phyloP scores from a whole-genome alignment of 2,113 vertebrate species.

The Raja brachyura region DNA sequence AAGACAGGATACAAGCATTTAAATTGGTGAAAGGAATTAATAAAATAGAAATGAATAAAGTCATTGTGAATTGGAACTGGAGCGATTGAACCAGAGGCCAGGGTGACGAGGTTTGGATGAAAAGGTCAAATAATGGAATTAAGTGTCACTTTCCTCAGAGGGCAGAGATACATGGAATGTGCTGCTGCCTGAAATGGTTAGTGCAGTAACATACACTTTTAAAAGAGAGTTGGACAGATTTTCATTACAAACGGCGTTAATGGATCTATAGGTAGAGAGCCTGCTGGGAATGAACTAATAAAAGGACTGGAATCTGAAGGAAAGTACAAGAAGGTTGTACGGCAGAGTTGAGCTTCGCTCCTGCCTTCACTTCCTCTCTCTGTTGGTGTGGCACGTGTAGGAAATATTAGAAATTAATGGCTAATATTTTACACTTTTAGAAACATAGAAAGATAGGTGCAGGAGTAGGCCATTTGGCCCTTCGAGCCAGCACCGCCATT shows the following conservation, averaged over 20 bases:
- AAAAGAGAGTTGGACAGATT: slow-evolving; percentile 20
- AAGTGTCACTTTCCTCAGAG: slow-evolving; percentile 7
- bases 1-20: slow-evolving; percentile 24
- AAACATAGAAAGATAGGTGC: no score
- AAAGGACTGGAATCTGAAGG: slow-evolving; percentile 8
- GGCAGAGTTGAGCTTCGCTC: not conserved
- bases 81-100: not conserved
- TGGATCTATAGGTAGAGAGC: not conserved
- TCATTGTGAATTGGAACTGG: not conserved
- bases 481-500: no score
- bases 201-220: not conserved
- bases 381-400: not conserved
- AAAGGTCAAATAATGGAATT: slow-evolving; percentile 31
- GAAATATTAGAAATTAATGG: not conserved
- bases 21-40: slow-evolving; percentile 27
- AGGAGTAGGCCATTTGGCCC: no score
- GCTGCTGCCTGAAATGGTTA: slow-evolving; percentile 22
- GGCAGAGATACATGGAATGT: not conserved
- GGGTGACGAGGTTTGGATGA: not conserved
- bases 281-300: not conserved
- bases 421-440: not conserved
- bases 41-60: slow-evolving; percentile 19
- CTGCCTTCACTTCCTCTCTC: not conserved
- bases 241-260: not conserved
- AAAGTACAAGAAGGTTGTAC: no score